Percentiles rank a stretch among this genome's conserved stretches.
Evolutionary conservation across 2,888 invertebrate species (phyloP).

Genomic region (Pediacus dermestoides): DNA sequence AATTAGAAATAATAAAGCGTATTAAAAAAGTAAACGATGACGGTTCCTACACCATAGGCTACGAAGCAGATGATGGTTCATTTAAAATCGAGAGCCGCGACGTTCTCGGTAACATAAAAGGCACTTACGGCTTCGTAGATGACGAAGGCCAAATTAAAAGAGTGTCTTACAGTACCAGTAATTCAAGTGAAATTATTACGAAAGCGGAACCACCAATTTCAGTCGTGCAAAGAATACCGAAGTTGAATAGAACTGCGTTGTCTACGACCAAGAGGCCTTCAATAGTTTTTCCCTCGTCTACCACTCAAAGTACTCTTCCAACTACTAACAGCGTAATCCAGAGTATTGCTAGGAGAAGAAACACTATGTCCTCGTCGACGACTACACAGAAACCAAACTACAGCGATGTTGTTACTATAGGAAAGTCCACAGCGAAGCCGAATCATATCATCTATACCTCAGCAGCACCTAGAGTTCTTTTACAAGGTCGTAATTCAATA

Average conservation of each 20-base stretch:
- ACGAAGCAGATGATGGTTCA: conserved; percentile 80
- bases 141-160: conserved; percentile 74
- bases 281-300: conserved; percentile 45
- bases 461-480: conserved; percentile 43
- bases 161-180: conserved; percentile 67
- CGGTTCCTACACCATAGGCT: conserved; percentile 80
- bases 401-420: conserved; percentile 36
- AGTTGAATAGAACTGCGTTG: conserved; percentile 34
- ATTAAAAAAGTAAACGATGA: conserved; percentile 77
- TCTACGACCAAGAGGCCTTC: conserved; percentile 58
- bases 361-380: conserved; percentile 44
- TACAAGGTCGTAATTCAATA: conserved; percentile 37
- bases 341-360: conserved; percentile 59
- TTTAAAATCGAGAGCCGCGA: conserved; percentile 82
- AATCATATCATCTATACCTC: conserved; percentile 43
- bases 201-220: conserved; percentile 45
- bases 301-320: conserved; percentile 50
- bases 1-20: conserved; percentile 76
- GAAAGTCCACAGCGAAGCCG: conserved; percentile 42
- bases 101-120: conserved; percentile 75
- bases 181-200: conserved; percentile 51
- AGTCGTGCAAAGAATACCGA: conserved; percentile 47
- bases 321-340: conserved; percentile 59
- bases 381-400: conserved; percentile 40
- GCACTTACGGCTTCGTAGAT: conserved; percentile 79